Conservation (phyloP, 2,797 vertebrate species). For the Enteromius viviparus region DNA sequence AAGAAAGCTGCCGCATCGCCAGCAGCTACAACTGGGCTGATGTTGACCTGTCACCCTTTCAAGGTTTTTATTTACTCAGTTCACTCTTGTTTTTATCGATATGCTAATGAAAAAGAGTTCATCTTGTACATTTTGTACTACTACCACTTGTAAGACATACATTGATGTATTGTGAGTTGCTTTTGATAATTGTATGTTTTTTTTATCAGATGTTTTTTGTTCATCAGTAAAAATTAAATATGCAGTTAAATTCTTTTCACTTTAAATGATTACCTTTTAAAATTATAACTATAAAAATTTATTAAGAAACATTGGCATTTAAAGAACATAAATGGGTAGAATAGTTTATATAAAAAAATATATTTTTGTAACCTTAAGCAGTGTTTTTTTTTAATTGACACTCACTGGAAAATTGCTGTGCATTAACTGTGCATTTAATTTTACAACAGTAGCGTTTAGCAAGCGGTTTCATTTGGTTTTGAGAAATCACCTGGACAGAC, state of each 20-base stretch:
- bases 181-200: not conserved
- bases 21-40: conserved; percentile 95
- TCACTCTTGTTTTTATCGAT: not conserved
- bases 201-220: not conserved
- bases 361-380: not conserved
- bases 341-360: not conserved
- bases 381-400: conserved; percentile 61
- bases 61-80: conserved; percentile 75
- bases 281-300: not conserved
- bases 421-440: not conserved
- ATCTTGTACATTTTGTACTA: not conserved
- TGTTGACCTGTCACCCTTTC: conserved; percentile 92
- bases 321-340: too few relatives aligned
- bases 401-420: conserved; percentile 70
- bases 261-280: not conserved
- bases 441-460: not conserved
- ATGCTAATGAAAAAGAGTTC: not conserved
- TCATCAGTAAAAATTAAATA: not conserved
- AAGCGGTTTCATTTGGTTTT: not conserved
- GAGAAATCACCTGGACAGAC: not conserved
- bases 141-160: not conserved
- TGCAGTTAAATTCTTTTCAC: not conserved
- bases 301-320: conserved; percentile 40
- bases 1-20: conserved; percentile 94
- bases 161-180: not conserved